phyloP scores from a whole-genome alignment of 2,888 invertebrate genomes.

The Drosophila parthenogenetica region DNA sequence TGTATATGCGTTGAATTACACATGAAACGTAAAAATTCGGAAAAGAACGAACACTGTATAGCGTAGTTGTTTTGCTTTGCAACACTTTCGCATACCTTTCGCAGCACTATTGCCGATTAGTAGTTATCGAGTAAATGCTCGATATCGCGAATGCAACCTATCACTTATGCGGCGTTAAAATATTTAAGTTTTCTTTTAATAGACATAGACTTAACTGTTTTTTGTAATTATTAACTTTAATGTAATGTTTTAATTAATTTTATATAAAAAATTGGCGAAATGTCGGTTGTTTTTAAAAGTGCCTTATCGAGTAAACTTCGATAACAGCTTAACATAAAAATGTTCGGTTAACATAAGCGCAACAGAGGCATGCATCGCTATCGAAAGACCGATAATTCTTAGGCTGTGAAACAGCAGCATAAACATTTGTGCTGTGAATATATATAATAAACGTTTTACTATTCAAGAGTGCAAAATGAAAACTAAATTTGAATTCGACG shows the following conservation, averaged over 20 bases:
- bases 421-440: background rate
- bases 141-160: constrained; percentile 16
- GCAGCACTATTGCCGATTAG: constrained; percentile 43
- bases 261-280: too few species aligned
- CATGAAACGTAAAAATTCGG: constrained; percentile 57
- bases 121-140: constrained; percentile 36
- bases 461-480: constrained; percentile 67
- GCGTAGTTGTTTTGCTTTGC: constrained; percentile 63
- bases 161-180: constrained; percentile 3
- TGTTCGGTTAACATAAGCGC: background rate
- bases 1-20: constrained; percentile 50
- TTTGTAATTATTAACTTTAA: background rate
- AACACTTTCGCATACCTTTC: constrained; percentile 52
- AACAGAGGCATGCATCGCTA: background rate
- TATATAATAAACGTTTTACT: constrained; percentile 1
- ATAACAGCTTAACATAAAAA: constrained; percentile 4
- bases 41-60: constrained; percentile 62
- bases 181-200: too few species aligned
- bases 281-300: background rate
- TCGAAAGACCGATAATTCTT: constrained; percentile 5
- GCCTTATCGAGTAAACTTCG: background rate
- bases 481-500: constrained; percentile 86
- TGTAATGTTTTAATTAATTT: background rate
- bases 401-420: background rate
- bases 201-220: too few species aligned